Conservation (phyloP, 2,888 invertebrate genomes). For the Nowickia ferox region DNA sequence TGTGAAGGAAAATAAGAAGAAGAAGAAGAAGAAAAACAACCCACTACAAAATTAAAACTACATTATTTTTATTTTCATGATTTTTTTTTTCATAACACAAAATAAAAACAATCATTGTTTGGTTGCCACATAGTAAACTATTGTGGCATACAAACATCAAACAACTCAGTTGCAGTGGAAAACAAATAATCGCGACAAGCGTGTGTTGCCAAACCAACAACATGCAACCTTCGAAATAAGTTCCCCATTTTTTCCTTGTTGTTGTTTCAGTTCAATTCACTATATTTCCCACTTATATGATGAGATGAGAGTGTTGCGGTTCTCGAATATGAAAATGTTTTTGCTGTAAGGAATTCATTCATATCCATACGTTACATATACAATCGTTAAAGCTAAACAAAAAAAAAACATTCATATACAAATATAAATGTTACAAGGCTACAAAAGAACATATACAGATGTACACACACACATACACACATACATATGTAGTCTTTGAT, state of each 20-base stretch:
- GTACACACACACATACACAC: neutral
- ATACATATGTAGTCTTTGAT: constrained; percentile 13
- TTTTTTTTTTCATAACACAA: constrained; percentile 35
- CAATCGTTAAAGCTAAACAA: constrained; percentile 9
- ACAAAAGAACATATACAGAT: constrained; percentile 27
- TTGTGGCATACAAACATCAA: constrained; percentile 61
- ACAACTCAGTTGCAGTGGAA: constrained; percentile 20
- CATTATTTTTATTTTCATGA: constrained; percentile 29
- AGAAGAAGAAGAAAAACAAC: neutral
- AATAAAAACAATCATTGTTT: constrained; percentile 54
- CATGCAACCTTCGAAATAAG: constrained; percentile 52
- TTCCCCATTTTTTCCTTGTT: constrained; percentile 25
- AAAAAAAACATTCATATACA: neutral
- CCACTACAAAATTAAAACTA: constrained; percentile 50
- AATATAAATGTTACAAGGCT: constrained; percentile 17
- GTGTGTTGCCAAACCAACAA: constrained; percentile 21
- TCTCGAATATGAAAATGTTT: constrained; percentile 31
- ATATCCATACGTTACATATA: neutral
- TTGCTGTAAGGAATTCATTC: constrained; percentile 33
- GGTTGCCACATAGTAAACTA: constrained; percentile 62
- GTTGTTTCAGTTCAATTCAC: neutral
- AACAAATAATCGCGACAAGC: constrained; percentile 25
- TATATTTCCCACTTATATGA: constrained; percentile 7
- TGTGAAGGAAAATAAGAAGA: constrained; percentile 23
- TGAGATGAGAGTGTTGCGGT: constrained; percentile 40